Conservation (phyloP, 1,140 invertebrate genomes). For the Polypedilum pembai region DNA sequence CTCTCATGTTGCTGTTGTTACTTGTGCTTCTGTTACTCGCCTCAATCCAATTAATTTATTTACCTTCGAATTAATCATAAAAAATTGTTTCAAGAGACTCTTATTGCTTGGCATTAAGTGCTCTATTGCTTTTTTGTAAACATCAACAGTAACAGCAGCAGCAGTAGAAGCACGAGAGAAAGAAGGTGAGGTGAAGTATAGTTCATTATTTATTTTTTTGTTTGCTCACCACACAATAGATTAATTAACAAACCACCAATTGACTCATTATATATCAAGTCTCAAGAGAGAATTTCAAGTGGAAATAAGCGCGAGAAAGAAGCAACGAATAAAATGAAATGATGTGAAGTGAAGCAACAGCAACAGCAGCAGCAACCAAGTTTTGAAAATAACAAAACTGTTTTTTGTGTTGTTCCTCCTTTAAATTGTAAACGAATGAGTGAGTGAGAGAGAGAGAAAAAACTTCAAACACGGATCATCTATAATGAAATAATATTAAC, state of each 20-base stretch:
- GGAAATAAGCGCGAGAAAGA: neutral
- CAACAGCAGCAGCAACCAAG: conserved; percentile 15
- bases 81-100: conserved; percentile 13
- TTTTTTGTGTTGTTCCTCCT: conserved; percentile 1
- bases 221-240: conserved; percentile 22
- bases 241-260: conserved; percentile 27
- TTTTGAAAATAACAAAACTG: neutral
- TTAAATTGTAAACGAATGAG: neutral
- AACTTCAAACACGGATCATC: conserved; percentile 24
- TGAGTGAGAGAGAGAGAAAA: neutral
- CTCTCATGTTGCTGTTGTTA: neutral
- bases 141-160: too few species aligned
- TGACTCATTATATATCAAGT: conserved; percentile 22
- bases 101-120: conserved; percentile 3
- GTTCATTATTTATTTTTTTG: neutral
- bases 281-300: conserved; percentile 4
- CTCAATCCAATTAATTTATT: conserved; percentile 8
- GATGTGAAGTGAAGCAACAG: conserved; percentile 1
- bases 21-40: neutral
- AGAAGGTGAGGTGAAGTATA: neutral
- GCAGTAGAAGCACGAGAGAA: too few species aligned
- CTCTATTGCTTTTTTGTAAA: neutral
- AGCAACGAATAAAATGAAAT: neutral
- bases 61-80: conserved; percentile 13
- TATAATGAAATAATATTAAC: conserved; percentile 21